Evolutionary conservation across 2,888 invertebrate species (phyloP).

Genomic region (Eilema griseolum): DNA sequence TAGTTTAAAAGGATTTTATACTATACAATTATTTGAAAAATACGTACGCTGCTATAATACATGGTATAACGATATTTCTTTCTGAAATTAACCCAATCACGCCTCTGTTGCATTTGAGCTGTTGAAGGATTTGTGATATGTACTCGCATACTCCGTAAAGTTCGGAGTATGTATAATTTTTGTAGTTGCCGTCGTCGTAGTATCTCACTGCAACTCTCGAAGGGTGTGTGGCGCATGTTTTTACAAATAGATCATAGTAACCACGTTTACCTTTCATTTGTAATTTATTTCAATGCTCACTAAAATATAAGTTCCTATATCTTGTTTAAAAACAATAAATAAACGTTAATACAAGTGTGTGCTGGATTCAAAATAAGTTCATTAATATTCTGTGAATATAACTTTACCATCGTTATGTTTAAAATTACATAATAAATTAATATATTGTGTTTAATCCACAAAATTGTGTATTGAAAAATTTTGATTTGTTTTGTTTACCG

Average conservation of each 20-base stretch:
- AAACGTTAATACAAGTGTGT: neutral
- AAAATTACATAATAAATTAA: constrained; percentile 1
- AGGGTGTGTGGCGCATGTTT: constrained; percentile 72
- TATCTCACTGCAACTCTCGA: constrained; percentile 71
- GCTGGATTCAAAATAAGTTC: neutral
- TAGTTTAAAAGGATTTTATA: too few relatives aligned
- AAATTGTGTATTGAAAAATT: neutral
- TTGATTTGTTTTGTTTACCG: constrained; percentile 4
- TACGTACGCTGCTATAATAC: constrained; percentile 86
- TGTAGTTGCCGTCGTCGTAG: constrained; percentile 67
- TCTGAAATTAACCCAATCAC: constrained; percentile 82
- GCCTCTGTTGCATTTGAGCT: constrained; percentile 70
- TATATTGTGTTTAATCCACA: constrained; percentile 3
- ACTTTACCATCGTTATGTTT: constrained; percentile 1
- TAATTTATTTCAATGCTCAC: neutral
- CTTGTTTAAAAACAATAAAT: neutral
- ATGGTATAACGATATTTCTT: constrained; percentile 84
- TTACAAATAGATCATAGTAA: constrained; percentile 79
- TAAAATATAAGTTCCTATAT: neutral
- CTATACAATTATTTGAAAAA: neutral
- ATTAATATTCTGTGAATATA: neutral
- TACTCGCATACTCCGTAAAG: constrained; percentile 80
- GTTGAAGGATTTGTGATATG: constrained; percentile 76
- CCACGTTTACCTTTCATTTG: constrained; percentile 65
- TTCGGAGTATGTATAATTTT: constrained; percentile 78